A percentile compares a stretch with the other conserved stretches of the same genome.
These are phyloP conservation scores for Paracanthobrama guichenoti DNA, from an alignment of 2,113 vertebrate species.

Conservation along the genomic window DNA sequence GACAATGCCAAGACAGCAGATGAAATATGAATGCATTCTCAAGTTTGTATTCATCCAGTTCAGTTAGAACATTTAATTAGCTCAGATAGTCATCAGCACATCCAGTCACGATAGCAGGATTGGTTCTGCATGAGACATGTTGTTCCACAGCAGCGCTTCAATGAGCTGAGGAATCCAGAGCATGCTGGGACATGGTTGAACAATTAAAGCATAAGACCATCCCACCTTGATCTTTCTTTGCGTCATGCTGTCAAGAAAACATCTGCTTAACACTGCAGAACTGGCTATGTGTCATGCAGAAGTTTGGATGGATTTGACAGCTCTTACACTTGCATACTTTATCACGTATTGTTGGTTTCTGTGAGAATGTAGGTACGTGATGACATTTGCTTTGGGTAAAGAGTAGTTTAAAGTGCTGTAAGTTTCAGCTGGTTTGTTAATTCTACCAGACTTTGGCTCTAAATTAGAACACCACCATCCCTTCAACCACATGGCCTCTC, in stretches of 20 bases:
- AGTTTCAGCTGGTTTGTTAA: background rate
- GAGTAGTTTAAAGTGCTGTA: background rate
- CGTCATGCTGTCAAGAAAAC: conserved; percentile 7
- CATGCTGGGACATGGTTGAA: conserved; percentile 16
- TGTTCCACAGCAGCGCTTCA: background rate
- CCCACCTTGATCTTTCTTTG: conserved; percentile 11
- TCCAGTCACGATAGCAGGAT: background rate
- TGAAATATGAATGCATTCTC: background rate
- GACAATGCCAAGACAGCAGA: background rate
- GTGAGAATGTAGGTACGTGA: background rate
- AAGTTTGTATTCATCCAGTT: background rate
- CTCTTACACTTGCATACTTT: background rate
- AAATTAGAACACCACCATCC: background rate
- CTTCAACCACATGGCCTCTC: background rate
- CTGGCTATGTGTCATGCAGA: background rate
- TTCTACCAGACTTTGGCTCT: background rate
- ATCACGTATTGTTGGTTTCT: background rate
- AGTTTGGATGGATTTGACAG: background rate
- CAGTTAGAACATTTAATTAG: background rate
- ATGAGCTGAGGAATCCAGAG: conserved; percentile 7
- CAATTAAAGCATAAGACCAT: background rate
- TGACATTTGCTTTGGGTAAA: background rate
- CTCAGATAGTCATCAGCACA: background rate
- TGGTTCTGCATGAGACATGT: background rate
- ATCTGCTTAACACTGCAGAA: background rate